Evolutionary conservation across 2,888 invertebrate species (phyloP).

Genomic region (Hemithea aestivaria): DNA sequence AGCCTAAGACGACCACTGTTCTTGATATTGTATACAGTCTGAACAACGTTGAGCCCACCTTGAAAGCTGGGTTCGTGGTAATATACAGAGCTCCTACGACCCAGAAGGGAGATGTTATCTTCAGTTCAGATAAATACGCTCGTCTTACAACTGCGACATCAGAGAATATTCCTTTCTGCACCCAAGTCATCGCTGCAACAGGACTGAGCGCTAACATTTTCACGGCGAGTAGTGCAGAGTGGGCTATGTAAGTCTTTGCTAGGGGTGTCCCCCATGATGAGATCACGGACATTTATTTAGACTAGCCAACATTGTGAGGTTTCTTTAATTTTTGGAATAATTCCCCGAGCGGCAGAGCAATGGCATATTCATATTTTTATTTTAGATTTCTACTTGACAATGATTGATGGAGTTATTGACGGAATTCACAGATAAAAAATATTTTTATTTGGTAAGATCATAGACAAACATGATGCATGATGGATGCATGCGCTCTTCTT

Average conservation of each 20-base stretch:
- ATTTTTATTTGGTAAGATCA: no score
- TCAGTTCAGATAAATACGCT: constrained; percentile 52
- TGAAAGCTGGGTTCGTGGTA: constrained; percentile 35
- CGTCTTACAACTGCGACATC: constrained; percentile 41
- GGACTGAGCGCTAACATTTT: constrained; percentile 48
- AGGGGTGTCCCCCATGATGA: constrained; percentile 42
- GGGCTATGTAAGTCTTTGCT: constrained; percentile 47
- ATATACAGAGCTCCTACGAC: constrained; percentile 47
- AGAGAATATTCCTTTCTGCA: constrained; percentile 41
- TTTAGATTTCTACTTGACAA: no score
- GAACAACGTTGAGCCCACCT: constrained; percentile 37
- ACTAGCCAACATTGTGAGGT: neutral
- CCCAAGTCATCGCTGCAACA: constrained; percentile 48
- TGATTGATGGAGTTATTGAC: no score
- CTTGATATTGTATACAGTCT: constrained; percentile 40
- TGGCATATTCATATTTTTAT: no score
- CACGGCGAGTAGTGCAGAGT: constrained; percentile 46
- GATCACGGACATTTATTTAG: constrained; percentile 29
- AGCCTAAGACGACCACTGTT: constrained; percentile 40
- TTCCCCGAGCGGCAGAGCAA: no score
- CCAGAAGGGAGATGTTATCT: constrained; percentile 55
- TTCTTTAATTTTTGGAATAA: no score
- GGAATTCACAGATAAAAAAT: no score
- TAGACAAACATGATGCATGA: no score
- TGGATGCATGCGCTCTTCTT: no score